These are phyloP conservation scores for Parasteatoda tepidariorum DNA, from an alignment of 1,140 invertebrate species.

Conservation along the genomic window DNA sequence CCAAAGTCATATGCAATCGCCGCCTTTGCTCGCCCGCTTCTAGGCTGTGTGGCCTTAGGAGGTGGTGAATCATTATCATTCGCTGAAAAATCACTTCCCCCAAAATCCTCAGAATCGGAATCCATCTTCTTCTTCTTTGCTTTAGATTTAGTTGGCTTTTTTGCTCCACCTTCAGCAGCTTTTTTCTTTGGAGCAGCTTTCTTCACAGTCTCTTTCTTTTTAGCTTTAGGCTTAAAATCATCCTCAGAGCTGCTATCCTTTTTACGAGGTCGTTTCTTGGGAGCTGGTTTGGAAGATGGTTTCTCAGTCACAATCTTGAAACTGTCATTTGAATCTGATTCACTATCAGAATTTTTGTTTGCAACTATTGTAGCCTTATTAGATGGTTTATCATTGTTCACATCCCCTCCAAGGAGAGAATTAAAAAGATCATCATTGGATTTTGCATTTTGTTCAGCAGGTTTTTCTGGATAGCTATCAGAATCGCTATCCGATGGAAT, in stretches of 20 bases:
- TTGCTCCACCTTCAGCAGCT: slow-evolving; percentile 62
- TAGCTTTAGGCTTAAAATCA: slow-evolving; percentile 62
- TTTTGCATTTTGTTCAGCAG: slow-evolving; percentile 59
- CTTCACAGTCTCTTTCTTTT: slow-evolving; percentile 48
- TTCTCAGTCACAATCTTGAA: slow-evolving; percentile 63
- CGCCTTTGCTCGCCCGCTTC: slow-evolving; percentile 44
- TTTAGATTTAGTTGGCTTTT: slow-evolving; percentile 64
- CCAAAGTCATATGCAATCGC: slow-evolving; percentile 58
- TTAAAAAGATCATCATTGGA: slow-evolving; percentile 51
- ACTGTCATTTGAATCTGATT: slow-evolving; percentile 53
- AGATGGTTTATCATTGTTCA: slow-evolving; percentile 63
- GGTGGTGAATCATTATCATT: not conserved
- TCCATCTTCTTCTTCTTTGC: slow-evolving; percentile 48
- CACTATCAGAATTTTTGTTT: slow-evolving; percentile 43
- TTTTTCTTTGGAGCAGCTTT: slow-evolving; percentile 67
- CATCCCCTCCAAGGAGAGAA: slow-evolving; percentile 30
- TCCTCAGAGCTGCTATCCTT: slow-evolving; percentile 63
- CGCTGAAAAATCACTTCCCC: not conserved
- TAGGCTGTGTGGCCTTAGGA: not conserved
- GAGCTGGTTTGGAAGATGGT: slow-evolving; percentile 36
- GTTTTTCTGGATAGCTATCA: slow-evolving; percentile 11
- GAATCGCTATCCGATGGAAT: slow-evolving; percentile 54
- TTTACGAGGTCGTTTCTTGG: slow-evolving; percentile 63
- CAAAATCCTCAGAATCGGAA: slow-evolving; percentile 63
- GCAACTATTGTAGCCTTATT: slow-evolving; percentile 67